These are phyloP conservation scores for Origma solitaria DNA, from an alignment of 2,113 vertebrate species.

Conservation along the genomic window DNA sequence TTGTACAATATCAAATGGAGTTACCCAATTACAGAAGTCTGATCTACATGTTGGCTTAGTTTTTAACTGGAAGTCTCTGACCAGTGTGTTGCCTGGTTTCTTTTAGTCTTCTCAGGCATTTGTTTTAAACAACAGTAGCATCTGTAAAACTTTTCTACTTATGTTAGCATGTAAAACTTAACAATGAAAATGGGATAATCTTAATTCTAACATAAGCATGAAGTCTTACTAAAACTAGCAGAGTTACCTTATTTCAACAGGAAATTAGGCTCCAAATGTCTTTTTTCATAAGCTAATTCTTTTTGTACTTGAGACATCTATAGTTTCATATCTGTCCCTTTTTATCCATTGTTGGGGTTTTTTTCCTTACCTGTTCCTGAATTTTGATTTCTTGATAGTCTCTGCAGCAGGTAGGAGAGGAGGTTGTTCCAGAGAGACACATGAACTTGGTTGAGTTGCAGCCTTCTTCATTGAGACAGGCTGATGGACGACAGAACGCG, in stretches of 20 bases:
- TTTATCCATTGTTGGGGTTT: not conserved
- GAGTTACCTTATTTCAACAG: not conserved
- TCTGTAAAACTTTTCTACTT: not conserved
- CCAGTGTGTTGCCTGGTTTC: not conserved
- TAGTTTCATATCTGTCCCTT: not conserved
- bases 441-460: constrained; percentile 87
- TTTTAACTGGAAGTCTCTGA: not conserved
- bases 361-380: constrained; percentile 86
- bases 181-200: not conserved
- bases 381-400: constrained; percentile 98
- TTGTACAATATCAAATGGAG: not conserved
- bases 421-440: constrained; percentile 79
- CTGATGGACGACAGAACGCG: constrained; percentile 70
- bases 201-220: not conserved
- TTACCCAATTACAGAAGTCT: not conserved
- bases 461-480: constrained; percentile 78
- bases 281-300: not conserved
- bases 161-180: not conserved
- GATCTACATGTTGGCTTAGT: not conserved
- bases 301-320: not conserved
- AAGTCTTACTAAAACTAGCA: not conserved
- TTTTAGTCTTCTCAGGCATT: not conserved
- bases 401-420: constrained; percentile 78
- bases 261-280: not conserved
- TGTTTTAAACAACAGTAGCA: not conserved